phyloP scores from a whole-genome alignment of 2,113 vertebrate genomes.

The Jaculus jaculus region DNA sequence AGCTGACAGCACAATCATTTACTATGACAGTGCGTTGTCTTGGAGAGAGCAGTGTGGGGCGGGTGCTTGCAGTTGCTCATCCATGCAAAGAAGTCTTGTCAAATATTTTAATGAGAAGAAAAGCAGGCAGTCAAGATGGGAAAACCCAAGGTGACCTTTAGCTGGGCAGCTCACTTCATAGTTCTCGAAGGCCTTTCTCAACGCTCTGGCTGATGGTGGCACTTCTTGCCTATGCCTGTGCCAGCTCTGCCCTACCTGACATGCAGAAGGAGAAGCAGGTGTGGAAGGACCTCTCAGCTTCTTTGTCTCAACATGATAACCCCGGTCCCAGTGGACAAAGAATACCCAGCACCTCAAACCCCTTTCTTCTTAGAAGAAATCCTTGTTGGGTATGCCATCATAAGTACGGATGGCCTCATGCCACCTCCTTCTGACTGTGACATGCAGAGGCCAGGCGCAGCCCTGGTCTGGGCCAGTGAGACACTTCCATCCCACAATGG shows the following conservation, averaged over 20 bases:
- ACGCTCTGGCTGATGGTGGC: too few relatives aligned
- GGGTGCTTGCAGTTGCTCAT: constrained; percentile 78
- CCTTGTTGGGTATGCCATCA: fast-evolving
- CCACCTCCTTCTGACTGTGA: background rate
- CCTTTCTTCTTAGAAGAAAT: background rate
- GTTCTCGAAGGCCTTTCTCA: constrained; percentile 75
- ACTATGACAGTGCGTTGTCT: constrained; percentile 67
- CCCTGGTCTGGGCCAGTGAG: background rate
- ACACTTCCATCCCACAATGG: background rate
- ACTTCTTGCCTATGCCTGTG: constrained; percentile 9
- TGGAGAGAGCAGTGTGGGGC: constrained; percentile 72
- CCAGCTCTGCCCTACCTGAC: constrained; percentile 60
- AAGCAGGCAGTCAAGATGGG: constrained; percentile 82
- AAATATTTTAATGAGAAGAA: constrained; percentile 88
- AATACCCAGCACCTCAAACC: too few relatives aligned
- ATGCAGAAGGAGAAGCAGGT: background rate
- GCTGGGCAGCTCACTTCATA: constrained; percentile 69
- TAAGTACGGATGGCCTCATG: fast-evolving
- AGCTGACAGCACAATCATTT: constrained; percentile 72
- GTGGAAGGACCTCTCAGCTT: fast-evolving
- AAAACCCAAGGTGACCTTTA: constrained; percentile 87
- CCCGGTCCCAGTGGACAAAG: background rate
- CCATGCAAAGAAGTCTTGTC: constrained; percentile 87
- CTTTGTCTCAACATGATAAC: constrained; percentile 16
- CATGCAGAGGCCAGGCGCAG: too few relatives aligned